Evolutionary conservation across 2,888 invertebrate genomes (phyloP).

Genomic region (Xestobium rufovillosum): DNA sequence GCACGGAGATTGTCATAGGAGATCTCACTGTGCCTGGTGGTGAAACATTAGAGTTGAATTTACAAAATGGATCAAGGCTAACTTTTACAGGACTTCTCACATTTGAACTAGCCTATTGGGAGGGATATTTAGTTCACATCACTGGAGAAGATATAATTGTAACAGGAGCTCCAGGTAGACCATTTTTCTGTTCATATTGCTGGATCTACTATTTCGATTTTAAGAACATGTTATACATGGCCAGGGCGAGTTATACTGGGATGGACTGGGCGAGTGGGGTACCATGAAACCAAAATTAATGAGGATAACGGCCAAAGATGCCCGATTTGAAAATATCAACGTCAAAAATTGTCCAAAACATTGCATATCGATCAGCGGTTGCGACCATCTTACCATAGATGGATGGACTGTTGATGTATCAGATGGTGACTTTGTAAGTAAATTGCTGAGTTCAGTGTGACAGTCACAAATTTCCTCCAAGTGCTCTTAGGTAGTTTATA

Average conservation of each 20-base stretch:
- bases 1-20: constrained; percentile 14
- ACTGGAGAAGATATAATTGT: constrained; percentile 14
- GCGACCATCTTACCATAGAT: constrained; percentile 17
- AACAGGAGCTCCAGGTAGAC: constrained; percentile 16
- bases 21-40: constrained; percentile 16
- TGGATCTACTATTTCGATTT: too few species aligned
- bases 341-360: constrained; percentile 23
- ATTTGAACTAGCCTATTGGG: constrained; percentile 15
- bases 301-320: constrained; percentile 19
- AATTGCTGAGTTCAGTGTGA: too few species aligned
- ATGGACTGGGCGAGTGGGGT: constrained; percentile 23
- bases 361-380: constrained; percentile 21
- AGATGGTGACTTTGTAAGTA: too few species aligned
- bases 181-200: too few species aligned
- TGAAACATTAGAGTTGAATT: constrained; percentile 10
- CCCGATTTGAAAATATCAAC: constrained; percentile 18
- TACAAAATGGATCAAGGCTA: constrained; percentile 10
- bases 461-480: too few species aligned
- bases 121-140: constrained; percentile 13
- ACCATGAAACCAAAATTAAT: constrained; percentile 23
- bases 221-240: constrained; percentile 23
- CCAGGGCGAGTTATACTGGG: constrained; percentile 24
- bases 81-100: constrained; percentile 14
- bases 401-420: constrained; percentile 22
- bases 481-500: too few species aligned